Percentiles rank a stretch among this genome's conserved stretches.
Conservation (phyloP, 2,113 vertebrate genomes). For the Emydura subglobosa region DNA sequence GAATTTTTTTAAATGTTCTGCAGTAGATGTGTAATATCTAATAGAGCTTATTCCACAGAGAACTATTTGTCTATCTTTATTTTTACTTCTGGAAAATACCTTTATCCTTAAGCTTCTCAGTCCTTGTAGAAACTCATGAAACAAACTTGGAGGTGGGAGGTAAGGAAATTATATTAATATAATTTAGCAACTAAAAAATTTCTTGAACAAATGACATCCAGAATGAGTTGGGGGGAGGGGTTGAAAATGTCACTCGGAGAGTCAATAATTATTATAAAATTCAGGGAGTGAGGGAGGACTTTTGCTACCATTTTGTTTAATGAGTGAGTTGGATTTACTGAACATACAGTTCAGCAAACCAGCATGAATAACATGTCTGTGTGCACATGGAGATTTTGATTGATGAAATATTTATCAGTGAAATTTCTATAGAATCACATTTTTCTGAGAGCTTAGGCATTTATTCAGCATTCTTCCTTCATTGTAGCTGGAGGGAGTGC, state of each 20-base stretch:
- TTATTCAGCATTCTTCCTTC: background rate
- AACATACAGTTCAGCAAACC: background rate
- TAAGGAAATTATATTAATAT: accelerated
- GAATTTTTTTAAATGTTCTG: background rate
- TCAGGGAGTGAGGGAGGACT: accelerated
- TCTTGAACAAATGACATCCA: background rate
- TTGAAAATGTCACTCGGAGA: background rate
- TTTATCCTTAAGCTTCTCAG: background rate
- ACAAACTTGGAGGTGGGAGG: background rate
- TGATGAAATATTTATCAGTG: background rate
- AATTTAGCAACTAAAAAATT: background rate
- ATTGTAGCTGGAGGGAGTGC: background rate
- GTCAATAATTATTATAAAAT: background rate
- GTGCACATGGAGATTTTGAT: background rate
- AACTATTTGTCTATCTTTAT: background rate
- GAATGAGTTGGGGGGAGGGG: background rate
- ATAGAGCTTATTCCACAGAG: slow-evolving; percentile 30
- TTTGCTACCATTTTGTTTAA: background rate
- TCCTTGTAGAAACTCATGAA: background rate
- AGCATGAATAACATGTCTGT: background rate
- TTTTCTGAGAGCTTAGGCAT: background rate
- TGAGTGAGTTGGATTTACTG: background rate
- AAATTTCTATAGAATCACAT: background rate
- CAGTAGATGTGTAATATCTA: background rate
- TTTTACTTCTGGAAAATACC: slow-evolving; percentile 4